phyloP scores from a whole-genome alignment of 2,113 vertebrate species.

The Chitala chitala region DNA sequence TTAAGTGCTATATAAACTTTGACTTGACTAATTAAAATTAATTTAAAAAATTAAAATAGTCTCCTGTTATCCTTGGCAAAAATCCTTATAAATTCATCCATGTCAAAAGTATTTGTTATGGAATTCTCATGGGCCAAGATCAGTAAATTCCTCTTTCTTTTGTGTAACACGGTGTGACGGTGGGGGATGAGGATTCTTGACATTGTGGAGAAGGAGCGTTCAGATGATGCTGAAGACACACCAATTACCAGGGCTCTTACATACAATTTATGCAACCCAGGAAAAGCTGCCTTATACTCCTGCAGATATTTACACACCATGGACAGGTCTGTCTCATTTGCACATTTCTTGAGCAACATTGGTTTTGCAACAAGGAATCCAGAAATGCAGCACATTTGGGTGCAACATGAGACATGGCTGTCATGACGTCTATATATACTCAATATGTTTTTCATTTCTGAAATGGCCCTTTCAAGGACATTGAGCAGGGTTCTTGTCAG shows the following conservation, averaged over 20 bases:
- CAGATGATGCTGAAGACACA: background rate
- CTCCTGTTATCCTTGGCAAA: background rate
- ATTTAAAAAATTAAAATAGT: background rate
- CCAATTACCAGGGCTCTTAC: background rate
- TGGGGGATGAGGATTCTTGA: background rate
- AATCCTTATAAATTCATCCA: background rate
- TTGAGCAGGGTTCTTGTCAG: background rate
- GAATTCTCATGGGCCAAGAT: slow-evolving; percentile 13
- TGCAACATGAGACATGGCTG: slow-evolving; percentile 2
- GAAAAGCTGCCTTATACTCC: too few relatives aligned
- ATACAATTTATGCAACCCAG: background rate
- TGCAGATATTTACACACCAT: too few relatives aligned
- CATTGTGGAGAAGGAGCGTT: slow-evolving; percentile 10
- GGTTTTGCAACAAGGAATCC: background rate
- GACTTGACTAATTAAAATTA: background rate
- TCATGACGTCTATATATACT: slow-evolving; percentile 7
- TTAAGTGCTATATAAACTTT: background rate
- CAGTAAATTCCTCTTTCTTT: slow-evolving; percentile 9
- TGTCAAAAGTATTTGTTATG: slow-evolving; percentile 6
- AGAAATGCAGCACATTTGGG: slow-evolving; percentile 13
- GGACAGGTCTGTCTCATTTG: background rate
- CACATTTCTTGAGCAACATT: background rate
- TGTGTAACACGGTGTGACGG: background rate
- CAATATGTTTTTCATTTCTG: slow-evolving; percentile 23
- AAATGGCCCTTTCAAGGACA: slow-evolving; percentile 7